Conservation (phyloP, 2,113 vertebrate species). For the Lophotis ruficrista region DNA sequence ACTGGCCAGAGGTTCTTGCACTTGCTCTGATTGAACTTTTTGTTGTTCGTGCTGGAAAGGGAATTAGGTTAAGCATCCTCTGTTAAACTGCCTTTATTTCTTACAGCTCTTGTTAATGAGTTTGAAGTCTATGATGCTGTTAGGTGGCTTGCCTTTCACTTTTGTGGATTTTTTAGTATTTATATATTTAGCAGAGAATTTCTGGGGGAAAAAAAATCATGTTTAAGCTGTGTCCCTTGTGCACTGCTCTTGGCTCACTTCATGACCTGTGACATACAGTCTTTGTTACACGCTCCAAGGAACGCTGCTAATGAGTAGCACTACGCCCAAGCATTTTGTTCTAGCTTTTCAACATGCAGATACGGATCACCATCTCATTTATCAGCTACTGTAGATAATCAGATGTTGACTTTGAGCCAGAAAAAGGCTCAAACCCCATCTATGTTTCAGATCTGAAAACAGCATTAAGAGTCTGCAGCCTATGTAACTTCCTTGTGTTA, state of each 20-base stretch:
- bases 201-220: neutral
- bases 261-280: neutral
- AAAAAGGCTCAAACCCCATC: neutral
- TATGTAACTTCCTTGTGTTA: neutral
- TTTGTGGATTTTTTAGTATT: neutral
- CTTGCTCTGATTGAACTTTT: neutral
- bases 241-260: neutral
- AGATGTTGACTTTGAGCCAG: neutral
- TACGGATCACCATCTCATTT: neutral
- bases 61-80: neutral
- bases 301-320: neutral
- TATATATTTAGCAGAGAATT: neutral
- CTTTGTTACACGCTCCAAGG: accelerated
- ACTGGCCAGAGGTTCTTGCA: neutral
- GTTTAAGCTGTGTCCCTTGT: neutral
- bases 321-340: neutral
- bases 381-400: neutral
- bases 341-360: neutral
- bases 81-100: neutral
- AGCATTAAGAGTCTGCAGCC: neutral
- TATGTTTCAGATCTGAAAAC: neutral
- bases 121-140: neutral
- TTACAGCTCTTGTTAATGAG: neutral
- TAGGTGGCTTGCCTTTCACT: neutral
- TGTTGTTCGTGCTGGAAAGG: neutral